A percentile compares a stretch with the other conserved stretches of the same genome.
Evolutionary conservation across 2,888 invertebrate genomes (phyloP).

Genomic region (Liopterus haemorrhoidalis): DNA sequence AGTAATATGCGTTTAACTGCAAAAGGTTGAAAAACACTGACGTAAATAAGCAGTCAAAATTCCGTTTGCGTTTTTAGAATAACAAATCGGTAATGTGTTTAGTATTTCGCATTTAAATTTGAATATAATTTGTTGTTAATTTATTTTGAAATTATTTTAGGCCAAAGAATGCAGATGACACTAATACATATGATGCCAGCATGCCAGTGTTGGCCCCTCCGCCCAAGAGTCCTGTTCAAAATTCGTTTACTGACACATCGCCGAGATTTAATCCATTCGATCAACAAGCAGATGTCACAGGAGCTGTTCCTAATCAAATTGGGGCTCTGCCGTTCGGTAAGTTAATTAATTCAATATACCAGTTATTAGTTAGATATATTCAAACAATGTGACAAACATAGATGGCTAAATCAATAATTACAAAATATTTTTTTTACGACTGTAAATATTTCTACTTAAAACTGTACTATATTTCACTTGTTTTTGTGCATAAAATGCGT

Average conservation of each 20-base stretch:
- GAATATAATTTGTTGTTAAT: not conserved
- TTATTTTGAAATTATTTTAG: slow-evolving; percentile 39
- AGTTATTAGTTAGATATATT: no score
- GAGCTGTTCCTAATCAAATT: slow-evolving; percentile 41
- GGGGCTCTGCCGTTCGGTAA: slow-evolving; percentile 42
- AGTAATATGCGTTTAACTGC: no score
- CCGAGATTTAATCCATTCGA: slow-evolving; percentile 76
- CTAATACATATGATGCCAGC: slow-evolving; percentile 44
- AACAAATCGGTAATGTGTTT: no score
- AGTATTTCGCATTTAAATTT: not conserved
- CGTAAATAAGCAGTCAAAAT: no score
- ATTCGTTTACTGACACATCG: slow-evolving; percentile 53
- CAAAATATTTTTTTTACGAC: not conserved
- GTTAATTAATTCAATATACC: no score
- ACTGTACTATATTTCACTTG: no score
- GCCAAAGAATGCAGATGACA: slow-evolving; percentile 51
- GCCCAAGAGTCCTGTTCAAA: slow-evolving; percentile 52
- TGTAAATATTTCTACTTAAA: slow-evolving; percentile 31
- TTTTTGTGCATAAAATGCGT: no score
- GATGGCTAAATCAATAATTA: no score
- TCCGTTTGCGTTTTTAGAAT: no score
- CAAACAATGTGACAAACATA: no score
- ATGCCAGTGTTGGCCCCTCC: slow-evolving; percentile 74
- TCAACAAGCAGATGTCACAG: slow-evolving; percentile 49
- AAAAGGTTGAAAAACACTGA: no score